Conservation (phyloP, 2,888 invertebrate genomes). For the Pammene aurita region DNA sequence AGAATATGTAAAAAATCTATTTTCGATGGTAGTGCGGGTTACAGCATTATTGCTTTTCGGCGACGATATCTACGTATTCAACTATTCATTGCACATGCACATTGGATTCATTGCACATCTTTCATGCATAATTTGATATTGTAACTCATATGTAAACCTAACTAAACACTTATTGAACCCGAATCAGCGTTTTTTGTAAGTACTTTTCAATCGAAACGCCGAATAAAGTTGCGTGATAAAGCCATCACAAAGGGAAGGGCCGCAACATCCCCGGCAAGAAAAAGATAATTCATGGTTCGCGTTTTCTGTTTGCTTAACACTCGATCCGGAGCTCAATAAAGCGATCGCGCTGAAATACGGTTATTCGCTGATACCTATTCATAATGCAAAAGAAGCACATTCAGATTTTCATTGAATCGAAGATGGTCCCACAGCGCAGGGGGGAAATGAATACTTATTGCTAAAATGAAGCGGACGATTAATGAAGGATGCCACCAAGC, state of each 20-base stretch:
- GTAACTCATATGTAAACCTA: background rate
- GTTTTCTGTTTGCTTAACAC: slow-evolving; percentile 61
- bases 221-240: slow-evolving; percentile 37
- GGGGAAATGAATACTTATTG: slow-evolving; percentile 80
- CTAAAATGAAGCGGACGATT: slow-evolving; percentile 76
- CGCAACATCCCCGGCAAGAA: slow-evolving; percentile 36
- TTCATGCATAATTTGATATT: too few species aligned
- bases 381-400: slow-evolving; percentile 79
- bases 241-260: slow-evolving; percentile 37
- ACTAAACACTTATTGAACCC: background rate
- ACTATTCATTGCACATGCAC: too few species aligned
- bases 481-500: slow-evolving; percentile 71
- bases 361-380: slow-evolving; percentile 72
- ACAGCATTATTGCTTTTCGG: too few species aligned
- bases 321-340: slow-evolving; percentile 66
- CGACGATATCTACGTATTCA: too few species aligned
- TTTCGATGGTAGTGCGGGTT: too few species aligned
- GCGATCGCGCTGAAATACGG: slow-evolving; percentile 59
- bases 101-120: too few species aligned
- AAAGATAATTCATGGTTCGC: slow-evolving; percentile 43
- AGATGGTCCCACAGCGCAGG: slow-evolving; percentile 45
- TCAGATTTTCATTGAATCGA: slow-evolving; percentile 75
- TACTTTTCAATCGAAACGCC: slow-evolving; percentile 12
- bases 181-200: background rate
- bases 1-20: too few species aligned